Conservation (phyloP, 2,797 vertebrate genomes). For the Microctenopoma stevenorrisi region DNA sequence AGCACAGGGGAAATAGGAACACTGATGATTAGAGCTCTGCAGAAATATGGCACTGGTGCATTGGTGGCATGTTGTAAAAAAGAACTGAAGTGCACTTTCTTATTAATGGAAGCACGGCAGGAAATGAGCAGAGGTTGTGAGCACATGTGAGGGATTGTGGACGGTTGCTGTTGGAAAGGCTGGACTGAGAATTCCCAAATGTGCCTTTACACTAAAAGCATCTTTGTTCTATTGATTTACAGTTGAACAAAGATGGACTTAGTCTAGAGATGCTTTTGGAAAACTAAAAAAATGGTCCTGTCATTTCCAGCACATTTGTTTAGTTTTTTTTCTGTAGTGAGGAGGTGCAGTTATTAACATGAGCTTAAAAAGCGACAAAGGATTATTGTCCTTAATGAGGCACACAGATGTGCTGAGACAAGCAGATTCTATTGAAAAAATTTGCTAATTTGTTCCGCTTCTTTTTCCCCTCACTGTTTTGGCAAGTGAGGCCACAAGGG, state of each 20-base stretch:
- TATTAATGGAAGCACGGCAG: conserved; percentile 72
- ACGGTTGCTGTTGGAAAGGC: conserved; percentile 35
- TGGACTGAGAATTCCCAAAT: conserved; percentile 58
- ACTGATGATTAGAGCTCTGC: conserved; percentile 75
- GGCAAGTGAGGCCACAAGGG: conserved; percentile 77
- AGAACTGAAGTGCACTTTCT: conserved; percentile 79
- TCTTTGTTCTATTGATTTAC: conserved; percentile 57
- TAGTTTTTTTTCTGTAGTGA: conserved; percentile 1
- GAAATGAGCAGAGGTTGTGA: conserved; percentile 73
- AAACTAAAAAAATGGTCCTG: conserved; percentile 30
- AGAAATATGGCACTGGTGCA: conserved; percentile 62
- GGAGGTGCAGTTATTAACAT: conserved; percentile 42
- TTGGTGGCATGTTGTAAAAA: conserved; percentile 53
- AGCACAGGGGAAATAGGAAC: conserved; percentile 74
- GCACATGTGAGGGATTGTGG: conserved; percentile 50
- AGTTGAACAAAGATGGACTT: conserved; percentile 45
- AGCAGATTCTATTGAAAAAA: conserved; percentile 49
- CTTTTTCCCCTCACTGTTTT: conserved; percentile 22
- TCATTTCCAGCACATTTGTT: conserved; percentile 33
- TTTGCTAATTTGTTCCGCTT: conserved; percentile 36
- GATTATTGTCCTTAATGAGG: conserved; percentile 57
- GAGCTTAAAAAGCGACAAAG: conserved; percentile 58
- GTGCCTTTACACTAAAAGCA: conserved; percentile 53
- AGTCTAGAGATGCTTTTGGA: conserved; percentile 44
- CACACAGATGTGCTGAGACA: conserved; percentile 51